A percentile compares a stretch with the other conserved stretches of the same genome.
phyloP scores from a whole-genome alignment of 2,888 invertebrate species.

The Coenonympha glycerion region DNA sequence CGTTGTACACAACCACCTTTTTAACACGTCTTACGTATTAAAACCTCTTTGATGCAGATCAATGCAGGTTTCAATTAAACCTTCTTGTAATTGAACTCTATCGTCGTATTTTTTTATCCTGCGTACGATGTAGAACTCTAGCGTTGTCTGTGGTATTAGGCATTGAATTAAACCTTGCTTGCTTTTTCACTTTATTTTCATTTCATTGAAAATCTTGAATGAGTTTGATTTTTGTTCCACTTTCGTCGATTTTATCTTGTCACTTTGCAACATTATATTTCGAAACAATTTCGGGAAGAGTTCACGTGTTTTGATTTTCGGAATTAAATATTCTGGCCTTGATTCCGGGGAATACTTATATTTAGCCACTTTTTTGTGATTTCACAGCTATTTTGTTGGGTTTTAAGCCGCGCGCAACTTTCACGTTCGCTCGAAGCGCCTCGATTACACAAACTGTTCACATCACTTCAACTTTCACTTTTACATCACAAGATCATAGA shows the following conservation, averaged over 20 bases:
- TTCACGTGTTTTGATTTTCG: neutral
- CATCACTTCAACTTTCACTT: slow-evolving; percentile 56
- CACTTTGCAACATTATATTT: slow-evolving; percentile 32
- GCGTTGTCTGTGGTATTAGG: too few relatives aligned
- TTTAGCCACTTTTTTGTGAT: slow-evolving; percentile 11
- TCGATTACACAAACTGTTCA: slow-evolving; percentile 36
- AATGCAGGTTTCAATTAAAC: too few relatives aligned
- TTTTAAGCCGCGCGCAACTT: slow-evolving; percentile 29
- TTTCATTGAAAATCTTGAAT: neutral
- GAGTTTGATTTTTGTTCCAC: neutral
- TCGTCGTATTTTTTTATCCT: too few relatives aligned
- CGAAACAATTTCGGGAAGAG: neutral
- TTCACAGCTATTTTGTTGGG: slow-evolving; percentile 28
- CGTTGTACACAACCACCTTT: too few relatives aligned
- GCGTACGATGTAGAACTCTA: too few relatives aligned
- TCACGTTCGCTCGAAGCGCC: slow-evolving; percentile 33
- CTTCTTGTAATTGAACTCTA: too few relatives aligned
- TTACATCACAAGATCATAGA: slow-evolving; percentile 40
- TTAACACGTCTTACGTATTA: too few relatives aligned
- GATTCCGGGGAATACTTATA: neutral
- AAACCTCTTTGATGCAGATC: too few relatives aligned
- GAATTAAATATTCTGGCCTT: neutral
- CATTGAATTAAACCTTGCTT: too few relatives aligned
- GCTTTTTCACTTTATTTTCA: too few relatives aligned
- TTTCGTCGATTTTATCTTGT: slow-evolving; percentile 18